Conservation (phyloP, 2,888 invertebrate species). For the Andrena haemorrhoa region DNA sequence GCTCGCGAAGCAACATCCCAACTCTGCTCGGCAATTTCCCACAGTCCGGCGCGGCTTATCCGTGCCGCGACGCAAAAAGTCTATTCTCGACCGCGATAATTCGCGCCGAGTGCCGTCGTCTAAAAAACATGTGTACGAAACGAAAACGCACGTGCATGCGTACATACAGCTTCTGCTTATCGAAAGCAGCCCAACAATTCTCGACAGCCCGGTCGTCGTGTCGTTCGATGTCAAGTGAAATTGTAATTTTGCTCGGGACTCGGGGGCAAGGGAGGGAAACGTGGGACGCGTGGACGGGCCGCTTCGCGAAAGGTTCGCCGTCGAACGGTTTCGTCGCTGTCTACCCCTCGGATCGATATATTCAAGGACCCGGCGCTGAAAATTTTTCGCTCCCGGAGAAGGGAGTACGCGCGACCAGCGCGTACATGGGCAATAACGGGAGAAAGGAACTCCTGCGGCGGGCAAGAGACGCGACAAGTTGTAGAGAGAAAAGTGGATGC, state of each 20-base stretch:
- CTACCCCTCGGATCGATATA: conserved; percentile 34
- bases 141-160: not conserved
- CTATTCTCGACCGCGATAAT: not conserved
- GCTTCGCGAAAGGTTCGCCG: not conserved
- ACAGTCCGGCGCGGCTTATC: conserved; percentile 15
- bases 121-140: not conserved
- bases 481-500: not conserved
- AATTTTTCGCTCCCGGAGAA: conserved; percentile 11
- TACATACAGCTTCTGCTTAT: too few relatives aligned
- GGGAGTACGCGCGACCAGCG: not conserved
- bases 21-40: conserved; percentile 34
- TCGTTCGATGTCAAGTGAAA: too few relatives aligned
- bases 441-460: not conserved
- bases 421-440: not conserved
- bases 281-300: not conserved
- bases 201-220: too few relatives aligned
- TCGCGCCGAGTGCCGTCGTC: not conserved
- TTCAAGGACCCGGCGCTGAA: conserved; percentile 52
- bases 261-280: too few relatives aligned
- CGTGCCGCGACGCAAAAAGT: not conserved
- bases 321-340: conserved; percentile 28
- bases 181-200: too few relatives aligned
- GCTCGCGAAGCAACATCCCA: conserved; percentile 57
- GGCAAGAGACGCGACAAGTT: not conserved
- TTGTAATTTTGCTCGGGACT: not conserved